Conservation (phyloP, 2,797 vertebrate species). For the Hyperoplus lanceolatus region DNA sequence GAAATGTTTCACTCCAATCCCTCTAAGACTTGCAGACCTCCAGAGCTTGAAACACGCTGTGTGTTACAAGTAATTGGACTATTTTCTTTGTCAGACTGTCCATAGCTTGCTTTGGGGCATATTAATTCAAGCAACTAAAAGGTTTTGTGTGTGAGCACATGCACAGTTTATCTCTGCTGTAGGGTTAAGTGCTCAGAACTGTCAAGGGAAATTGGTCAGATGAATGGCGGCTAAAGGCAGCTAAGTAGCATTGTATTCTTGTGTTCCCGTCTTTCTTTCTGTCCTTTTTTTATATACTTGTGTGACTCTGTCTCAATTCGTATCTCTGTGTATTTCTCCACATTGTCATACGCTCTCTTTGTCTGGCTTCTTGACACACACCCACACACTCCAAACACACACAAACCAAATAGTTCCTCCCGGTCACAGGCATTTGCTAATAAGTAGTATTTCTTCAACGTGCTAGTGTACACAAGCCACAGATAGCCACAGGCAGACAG, state of each 20-base stretch:
- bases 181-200: conserved; percentile 72
- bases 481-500: conserved; percentile 15
- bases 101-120: conserved; percentile 60
- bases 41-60: conserved; percentile 52
- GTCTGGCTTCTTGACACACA: conserved; percentile 19
- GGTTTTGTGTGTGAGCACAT: conserved; percentile 16
- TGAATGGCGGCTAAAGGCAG: conserved; percentile 45
- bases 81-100: conserved; percentile 66
- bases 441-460: conserved; percentile 40
- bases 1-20: conserved; percentile 56
- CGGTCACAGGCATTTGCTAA: conserved; percentile 38
- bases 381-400: conserved; percentile 18
- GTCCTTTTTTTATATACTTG: conserved; percentile 1
- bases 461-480: conserved; percentile 46
- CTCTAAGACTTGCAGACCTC: conserved; percentile 47
- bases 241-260: conserved; percentile 30
- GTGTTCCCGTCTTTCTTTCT: conserved; percentile 5
- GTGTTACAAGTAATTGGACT: conserved; percentile 71
- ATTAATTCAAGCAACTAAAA: conserved; percentile 80
- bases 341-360: conserved; percentile 14
- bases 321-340: conserved; percentile 17
- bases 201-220: conserved; percentile 78
- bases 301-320: conserved; percentile 23
- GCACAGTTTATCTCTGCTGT: conserved; percentile 79
- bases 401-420: conserved; percentile 12